Conservation (phyloP, 2,888 invertebrate genomes). For the Synergus itoensis region DNA sequence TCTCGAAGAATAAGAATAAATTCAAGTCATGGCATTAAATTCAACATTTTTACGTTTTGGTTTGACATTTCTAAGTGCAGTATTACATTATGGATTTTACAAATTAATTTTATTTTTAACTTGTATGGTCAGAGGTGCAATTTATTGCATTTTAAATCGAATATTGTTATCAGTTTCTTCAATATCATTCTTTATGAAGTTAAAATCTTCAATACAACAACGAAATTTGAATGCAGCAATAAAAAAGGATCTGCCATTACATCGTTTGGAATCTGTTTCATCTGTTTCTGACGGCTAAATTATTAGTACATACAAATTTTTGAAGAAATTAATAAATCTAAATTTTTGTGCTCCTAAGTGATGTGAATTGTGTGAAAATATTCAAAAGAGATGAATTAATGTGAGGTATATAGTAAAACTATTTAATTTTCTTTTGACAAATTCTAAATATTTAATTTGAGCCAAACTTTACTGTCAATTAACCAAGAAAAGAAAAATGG, state of each 20-base stretch:
- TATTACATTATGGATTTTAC: slow-evolving; percentile 69
- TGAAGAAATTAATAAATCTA: slow-evolving; percentile 4
- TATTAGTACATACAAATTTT: neutral
- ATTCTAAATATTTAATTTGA: too few species aligned
- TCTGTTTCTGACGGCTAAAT: too few species aligned
- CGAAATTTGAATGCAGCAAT: too few species aligned
- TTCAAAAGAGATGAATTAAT: too few species aligned
- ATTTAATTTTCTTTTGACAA: too few species aligned
- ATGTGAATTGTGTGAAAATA: too few species aligned
- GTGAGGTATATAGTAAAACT: too few species aligned
- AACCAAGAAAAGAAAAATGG: too few species aligned
- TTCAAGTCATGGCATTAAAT: slow-evolving; percentile 32
- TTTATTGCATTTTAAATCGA: slow-evolving; percentile 53
- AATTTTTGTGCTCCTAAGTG: neutral
- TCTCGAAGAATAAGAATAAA: neutral
- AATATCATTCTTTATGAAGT: neutral
- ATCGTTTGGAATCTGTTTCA: too few species aligned
- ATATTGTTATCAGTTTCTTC: neutral
- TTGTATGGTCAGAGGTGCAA: slow-evolving; percentile 58
- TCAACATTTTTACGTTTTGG: slow-evolving; percentile 50
- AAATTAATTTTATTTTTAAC: slow-evolving; percentile 62
- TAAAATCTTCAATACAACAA: too few species aligned
- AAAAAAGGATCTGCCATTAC: too few species aligned
- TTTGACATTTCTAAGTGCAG: slow-evolving; percentile 63
- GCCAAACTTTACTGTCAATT: too few species aligned